Base-by-base conservation (phyloP, 2,113 vertebrate species). In the Cichladusa arquata region DNA sequence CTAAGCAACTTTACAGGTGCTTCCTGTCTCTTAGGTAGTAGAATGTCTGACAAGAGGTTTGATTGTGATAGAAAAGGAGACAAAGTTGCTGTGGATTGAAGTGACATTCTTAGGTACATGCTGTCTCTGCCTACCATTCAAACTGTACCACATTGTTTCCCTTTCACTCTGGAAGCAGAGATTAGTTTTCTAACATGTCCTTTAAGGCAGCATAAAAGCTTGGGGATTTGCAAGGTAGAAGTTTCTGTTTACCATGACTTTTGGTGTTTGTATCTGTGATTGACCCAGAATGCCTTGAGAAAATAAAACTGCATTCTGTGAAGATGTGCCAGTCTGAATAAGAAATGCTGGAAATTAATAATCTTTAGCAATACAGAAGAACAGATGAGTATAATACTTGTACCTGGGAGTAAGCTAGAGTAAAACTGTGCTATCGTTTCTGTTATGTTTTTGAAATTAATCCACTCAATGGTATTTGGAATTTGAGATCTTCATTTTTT, bases 21-120 rank as follows among this genome's bases (percentile, higher is more conserved):
- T 33, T 66, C 33, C 45, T 86, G 14, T 44, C 8, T 38, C 9
- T 80, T 60, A 16, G 3, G 3, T 60, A 19, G 7, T 44, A 76
- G 10, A 67, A 79, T 56, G 19, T 77, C 67, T 83, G 69, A 57
- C 13, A 74, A 29, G 22, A 65, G 8, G 7, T 74, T 85, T 53
- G 38, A 16, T 29, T 90, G 57, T 40, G 36, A 34, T 33, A 61
- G 33, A 29, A 58, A 78, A 87, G 79, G 48, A 88, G 42, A 44
- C 3, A 8, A 74, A 58, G 31, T 31, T 93, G 33, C 38, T 81
- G 40, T 76, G 69, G 26, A 8, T 47, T 77, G 31, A 71, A 71
- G 31, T n/a, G 22, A 15, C 1, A 2, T 57, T 76, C 14, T 57
- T 70, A 5, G 5, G 12, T 73, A 42, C 1, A 2, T 5, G 3